Percentiles rank a stretch among this genome's conserved stretches.
phyloP scores from a whole-genome alignment of 1,140 invertebrate species.

The Daktulosphaira vitifoliae region DNA sequence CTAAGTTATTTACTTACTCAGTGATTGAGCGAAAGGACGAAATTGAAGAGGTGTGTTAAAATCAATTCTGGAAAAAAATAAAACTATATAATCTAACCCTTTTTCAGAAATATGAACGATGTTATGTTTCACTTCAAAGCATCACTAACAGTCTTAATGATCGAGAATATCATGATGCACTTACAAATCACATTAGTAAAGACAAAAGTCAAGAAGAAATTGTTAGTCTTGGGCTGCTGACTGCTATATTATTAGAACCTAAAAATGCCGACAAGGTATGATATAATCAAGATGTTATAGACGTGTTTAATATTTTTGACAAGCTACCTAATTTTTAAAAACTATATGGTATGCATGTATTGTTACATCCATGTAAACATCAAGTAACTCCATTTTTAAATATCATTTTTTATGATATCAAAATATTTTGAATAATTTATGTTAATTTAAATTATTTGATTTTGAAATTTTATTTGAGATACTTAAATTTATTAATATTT shows the following conservation, averaged over 20 bases:
- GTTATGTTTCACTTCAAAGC: constrained; percentile 63
- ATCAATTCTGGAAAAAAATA: background rate
- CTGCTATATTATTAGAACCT: constrained; percentile 81
- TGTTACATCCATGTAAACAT: no score
- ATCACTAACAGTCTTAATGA: constrained; percentile 75
- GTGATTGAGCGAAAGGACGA: constrained; percentile 21
- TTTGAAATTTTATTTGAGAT: no score
- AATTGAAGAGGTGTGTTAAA: constrained; percentile 13
- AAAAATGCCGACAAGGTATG: constrained; percentile 63
- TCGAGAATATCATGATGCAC: constrained; percentile 83
- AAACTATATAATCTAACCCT: constrained; percentile 41
- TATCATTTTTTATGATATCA: no score
- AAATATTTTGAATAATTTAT: no score
- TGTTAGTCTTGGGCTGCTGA: constrained; percentile 79
- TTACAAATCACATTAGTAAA: constrained; percentile 80
- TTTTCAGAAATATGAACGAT: constrained; percentile 80
- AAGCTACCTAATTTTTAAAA: no score
- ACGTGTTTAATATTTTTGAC: background rate
- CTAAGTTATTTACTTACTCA: constrained; percentile 21
- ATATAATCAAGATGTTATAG: background rate
- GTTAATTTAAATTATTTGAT: no score
- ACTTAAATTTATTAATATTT: no score
- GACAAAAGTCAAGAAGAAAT: constrained; percentile 81
- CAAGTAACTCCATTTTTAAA: no score
- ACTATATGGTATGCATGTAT: no score